phyloP scores from a whole-genome alignment of 2,797 vertebrate species.

The Poliocrania exsul region DNA sequence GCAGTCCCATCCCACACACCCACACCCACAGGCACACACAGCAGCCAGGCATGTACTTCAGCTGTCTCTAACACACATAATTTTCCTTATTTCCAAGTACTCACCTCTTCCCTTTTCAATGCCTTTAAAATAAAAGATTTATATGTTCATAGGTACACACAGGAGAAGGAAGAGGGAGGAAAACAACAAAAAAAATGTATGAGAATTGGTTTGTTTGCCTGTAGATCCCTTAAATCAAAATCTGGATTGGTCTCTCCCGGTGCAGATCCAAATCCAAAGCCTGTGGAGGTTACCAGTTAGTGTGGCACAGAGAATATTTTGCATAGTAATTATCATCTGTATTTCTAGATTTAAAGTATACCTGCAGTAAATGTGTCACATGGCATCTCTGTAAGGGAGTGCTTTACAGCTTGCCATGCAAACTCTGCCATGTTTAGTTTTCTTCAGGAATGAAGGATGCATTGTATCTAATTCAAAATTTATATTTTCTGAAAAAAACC shows the following conservation, averaged over 20 bases:
- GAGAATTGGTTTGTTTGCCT: not conserved
- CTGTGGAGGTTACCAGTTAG: not conserved
- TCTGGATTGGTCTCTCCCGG: not conserved
- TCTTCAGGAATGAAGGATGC: not conserved
- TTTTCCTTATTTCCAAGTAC: conserved; percentile 51
- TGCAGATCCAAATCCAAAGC: not conserved
- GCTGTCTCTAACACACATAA: conserved; percentile 58
- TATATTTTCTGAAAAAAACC: not conserved
- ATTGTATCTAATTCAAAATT: not conserved
- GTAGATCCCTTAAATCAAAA: not conserved
- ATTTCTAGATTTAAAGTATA: not conserved
- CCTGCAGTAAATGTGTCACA: not conserved
- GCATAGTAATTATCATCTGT: not conserved
- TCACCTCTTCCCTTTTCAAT: conserved; percentile 26
- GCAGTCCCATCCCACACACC: conserved; percentile 54
- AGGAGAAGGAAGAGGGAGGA: not conserved
- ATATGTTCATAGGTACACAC: not conserved
- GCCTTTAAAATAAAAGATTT: conserved; percentile 24
- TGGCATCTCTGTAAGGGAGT: not conserved
- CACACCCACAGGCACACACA: conserved; percentile 23
- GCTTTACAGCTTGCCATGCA: not conserved
- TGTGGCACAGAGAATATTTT: not conserved
- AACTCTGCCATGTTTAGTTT: not conserved
- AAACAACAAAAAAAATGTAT: not conserved
- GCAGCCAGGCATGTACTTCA: conserved; percentile 45